Percentiles rank a stretch among this genome's conserved stretches.
Evolutionary conservation across 2,113 vertebrate species (phyloP).

Genomic region (Dryoscopus gambensis): DNA sequence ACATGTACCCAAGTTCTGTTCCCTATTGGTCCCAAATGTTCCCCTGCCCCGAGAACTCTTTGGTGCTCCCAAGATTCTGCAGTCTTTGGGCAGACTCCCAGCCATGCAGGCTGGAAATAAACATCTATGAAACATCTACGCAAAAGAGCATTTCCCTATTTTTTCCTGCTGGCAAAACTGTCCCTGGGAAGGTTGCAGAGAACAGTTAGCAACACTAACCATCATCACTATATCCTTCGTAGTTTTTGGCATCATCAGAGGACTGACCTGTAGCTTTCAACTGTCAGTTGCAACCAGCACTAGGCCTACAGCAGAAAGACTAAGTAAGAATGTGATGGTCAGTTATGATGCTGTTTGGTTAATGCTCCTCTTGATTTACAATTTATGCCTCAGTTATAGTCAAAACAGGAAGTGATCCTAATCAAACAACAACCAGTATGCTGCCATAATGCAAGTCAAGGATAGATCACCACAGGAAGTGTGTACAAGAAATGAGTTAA

Average conservation of each 20-base stretch:
- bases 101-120: too few species aligned
- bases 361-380: not conserved
- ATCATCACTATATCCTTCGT: not conserved
- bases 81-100: too few species aligned
- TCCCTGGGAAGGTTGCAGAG: too few species aligned
- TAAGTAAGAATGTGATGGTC: not conserved
- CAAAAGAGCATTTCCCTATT: too few species aligned
- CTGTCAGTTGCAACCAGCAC: not conserved
- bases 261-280: not conserved
- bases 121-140: too few species aligned
- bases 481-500: not conserved
- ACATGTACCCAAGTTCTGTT: too few species aligned
- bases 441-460: not conserved
- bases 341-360: not conserved
- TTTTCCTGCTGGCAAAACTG: too few species aligned
- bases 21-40: too few species aligned
- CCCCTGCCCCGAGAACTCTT: too few species aligned
- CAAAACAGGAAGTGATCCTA: not conserved
- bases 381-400: not conserved
- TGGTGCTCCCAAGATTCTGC: too few species aligned
- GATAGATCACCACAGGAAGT: not conserved
- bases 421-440: not conserved
- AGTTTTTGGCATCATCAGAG: not conserved
- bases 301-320: not conserved
- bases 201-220: too few species aligned